Evolutionary conservation across 2,113 vertebrate species (phyloP), one percentile per base, ranked within the genome.

Genomic region (Xiphorhynchus elegans): DNA sequence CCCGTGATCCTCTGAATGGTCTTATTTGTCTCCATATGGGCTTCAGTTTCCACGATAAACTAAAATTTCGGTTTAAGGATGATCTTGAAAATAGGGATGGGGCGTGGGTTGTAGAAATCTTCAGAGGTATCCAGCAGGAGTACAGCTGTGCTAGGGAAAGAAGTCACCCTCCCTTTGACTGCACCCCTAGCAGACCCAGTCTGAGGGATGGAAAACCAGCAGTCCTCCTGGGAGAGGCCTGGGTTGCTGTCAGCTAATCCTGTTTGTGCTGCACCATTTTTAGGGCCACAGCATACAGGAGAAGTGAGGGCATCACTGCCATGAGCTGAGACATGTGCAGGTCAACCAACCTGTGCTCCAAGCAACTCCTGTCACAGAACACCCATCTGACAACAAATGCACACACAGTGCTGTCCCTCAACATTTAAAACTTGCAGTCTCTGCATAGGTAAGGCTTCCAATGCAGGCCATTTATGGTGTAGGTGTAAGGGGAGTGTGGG

Each of bases 391-490:
- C 3, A 10, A 35, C 58, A 81, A 44, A 73, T 11, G 31, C 24
- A 26, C 16, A 26, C 15, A 4, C 35, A 69, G 55, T 0, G 1
- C 50, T 50, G 55, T n/a, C 59, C 55, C 55, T 85, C 40, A 28
- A 1, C 0, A 2, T n/a, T 26, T 55, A 50, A 76, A 88, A 63
- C 35, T 10, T n/a, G 17, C 35, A 3, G 39, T 44, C 11, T 29
- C 14, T 40, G 7, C 19, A 0, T 2, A n/a, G 77, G 18, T 50
- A 69, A 74, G 50, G 33, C 25, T 40, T 42, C 37, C 37, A 73
- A 60, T 24, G 53, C 58, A 52, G n/a, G 37, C 21, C 8, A 3
- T 4, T 21, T 31, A 13, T n/a, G 49, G 18, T 1, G 0, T 2
- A 19, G n/a, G 17, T 47, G 31, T 46, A 37, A 59, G 69, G 33